A percentile compares a stretch with the other conserved stretches of the same genome.
Conservation (phyloP, 2,113 vertebrate species). For the Pedionomus torquatus region DNA sequence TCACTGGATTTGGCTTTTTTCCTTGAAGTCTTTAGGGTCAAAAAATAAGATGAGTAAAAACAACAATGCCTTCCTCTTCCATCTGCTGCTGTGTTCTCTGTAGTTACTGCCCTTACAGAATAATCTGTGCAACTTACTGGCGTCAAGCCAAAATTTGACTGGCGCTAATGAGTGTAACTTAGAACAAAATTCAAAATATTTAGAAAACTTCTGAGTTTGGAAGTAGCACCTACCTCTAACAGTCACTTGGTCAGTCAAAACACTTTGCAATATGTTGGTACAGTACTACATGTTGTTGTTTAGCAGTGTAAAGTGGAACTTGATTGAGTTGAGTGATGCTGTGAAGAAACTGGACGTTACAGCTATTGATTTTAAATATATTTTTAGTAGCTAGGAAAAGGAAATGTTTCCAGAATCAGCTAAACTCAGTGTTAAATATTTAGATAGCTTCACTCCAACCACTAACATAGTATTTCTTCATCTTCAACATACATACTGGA, state of each 20-base stretch:
- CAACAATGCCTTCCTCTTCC: not conserved
- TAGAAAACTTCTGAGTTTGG: constrained; percentile 4
- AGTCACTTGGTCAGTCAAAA: constrained; percentile 29
- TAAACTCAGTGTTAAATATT: not conserved
- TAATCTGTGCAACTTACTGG: not conserved
- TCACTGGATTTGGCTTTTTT: not conserved
- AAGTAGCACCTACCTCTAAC: constrained; percentile 1
- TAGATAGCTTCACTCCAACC: not conserved
- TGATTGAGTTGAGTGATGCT: not conserved
- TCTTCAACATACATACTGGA: accelerated
- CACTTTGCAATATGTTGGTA: not conserved
- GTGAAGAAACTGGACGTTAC: not conserved
- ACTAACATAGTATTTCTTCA: not conserved
- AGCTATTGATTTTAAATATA: not conserved
- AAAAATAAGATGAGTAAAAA: not conserved
- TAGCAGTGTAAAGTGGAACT: not conserved
- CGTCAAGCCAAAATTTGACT: constrained; percentile 1
- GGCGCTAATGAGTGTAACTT: not conserved
- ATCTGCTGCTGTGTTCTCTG: constrained; percentile 19
- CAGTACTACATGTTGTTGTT: not conserved
- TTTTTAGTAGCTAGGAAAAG: not conserved
- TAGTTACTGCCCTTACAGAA: not conserved
- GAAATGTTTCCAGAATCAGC: not conserved
- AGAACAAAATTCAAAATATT: not conserved
- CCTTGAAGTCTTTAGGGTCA: not conserved